Evolutionary conservation across 2,888 invertebrate species (phyloP).

Genomic region (Erpobdella octoculata): DNA sequence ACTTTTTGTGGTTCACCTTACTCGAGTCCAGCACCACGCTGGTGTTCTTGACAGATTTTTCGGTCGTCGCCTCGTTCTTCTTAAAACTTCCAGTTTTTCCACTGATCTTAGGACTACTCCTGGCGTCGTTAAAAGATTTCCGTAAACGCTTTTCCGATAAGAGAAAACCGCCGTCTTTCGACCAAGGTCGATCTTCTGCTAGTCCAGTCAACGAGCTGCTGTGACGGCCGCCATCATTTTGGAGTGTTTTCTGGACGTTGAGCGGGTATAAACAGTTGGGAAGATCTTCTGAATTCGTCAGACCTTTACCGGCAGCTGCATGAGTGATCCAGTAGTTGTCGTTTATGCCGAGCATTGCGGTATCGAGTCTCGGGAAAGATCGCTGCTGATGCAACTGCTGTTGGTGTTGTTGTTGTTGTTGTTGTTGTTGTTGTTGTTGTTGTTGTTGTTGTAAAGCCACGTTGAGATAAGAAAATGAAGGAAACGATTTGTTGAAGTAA

Average conservation of each 20-base stretch:
- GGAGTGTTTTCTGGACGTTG: not conserved
- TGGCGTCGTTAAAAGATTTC: not conserved
- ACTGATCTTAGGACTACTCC: not conserved
- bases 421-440: constrained; percentile 3
- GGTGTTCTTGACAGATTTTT: not conserved
- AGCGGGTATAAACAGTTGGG: not conserved
- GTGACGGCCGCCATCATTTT: not conserved
- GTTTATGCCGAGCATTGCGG: not conserved
- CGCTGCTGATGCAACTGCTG: not conserved
- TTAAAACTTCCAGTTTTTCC: not conserved
- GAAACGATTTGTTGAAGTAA: not conserved
- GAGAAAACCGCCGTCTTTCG: not conserved
- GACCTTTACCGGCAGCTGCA: no score
- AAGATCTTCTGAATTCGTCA: not conserved
- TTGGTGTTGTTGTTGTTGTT: constrained; percentile 9
- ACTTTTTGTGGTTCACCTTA: not conserved
- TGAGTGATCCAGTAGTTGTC: not conserved
- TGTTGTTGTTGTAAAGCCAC: not conserved
- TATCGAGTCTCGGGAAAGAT: not conserved
- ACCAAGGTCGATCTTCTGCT: not conserved
- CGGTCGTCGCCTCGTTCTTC: not conserved
- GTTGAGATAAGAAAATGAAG: not conserved
- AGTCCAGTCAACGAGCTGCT: not conserved
- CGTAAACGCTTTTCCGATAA: not conserved
- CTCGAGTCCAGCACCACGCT: not conserved